Conservation (phyloP, 2,113 vertebrate genomes). For the human region GRCh38 chr13:86321001-86321500, state of each 20-base stretch:
- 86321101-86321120: neutral
- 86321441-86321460: neutral
- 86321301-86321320: neutral
- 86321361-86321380: neutral
- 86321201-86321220: neutral
- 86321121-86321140: neutral
- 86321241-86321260: neutral
- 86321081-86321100: neutral
- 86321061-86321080: neutral
- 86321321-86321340: neutral
- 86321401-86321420: neutral
- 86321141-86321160: neutral
- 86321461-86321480: neutral
- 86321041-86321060: neutral
- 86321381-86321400: neutral
- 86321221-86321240: neutral
- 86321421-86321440: neutral
- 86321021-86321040: neutral
- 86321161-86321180: neutral
- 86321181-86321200: neutral
- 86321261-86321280: neutral
- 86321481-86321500: neutral
- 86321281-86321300: neutral
- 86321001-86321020: neutral
- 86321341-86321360: neutral